Evolutionary conservation across 2,888 invertebrate genomes (phyloP).

Genomic region (Chirona hameri): DNA sequence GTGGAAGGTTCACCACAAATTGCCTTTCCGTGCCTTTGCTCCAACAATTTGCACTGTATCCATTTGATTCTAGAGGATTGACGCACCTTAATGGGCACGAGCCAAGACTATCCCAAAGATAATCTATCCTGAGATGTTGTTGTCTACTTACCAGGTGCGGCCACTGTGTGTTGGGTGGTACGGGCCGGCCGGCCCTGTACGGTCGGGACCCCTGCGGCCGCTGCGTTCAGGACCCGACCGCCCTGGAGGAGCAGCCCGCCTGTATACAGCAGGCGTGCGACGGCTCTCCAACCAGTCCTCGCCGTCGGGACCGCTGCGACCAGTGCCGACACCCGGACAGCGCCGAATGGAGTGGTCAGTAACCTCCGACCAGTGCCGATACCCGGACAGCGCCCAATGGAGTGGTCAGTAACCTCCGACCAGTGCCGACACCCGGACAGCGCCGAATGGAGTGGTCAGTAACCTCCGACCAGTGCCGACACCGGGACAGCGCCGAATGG

Average conservation of each 20-base stretch:
- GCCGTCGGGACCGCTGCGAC: background rate
- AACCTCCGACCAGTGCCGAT: background rate
- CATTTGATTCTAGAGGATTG: too few species aligned
- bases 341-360: background rate
- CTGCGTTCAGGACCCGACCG: background rate
- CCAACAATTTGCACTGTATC: too few species aligned
- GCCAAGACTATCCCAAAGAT: too few species aligned
- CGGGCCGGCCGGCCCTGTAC: background rate
- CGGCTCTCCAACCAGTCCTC: background rate
- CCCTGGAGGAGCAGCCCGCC: background rate
- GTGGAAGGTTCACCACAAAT: too few species aligned
- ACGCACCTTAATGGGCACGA: too few species aligned
- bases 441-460: background rate
- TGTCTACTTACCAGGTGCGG: background rate
- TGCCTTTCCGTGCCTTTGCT: too few species aligned
- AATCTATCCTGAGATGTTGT: too few species aligned
- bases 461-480: background rate
- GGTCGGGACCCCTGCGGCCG: background rate
- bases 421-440: background rate
- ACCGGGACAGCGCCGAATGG: background rate
- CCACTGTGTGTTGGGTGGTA: constrained; percentile 1
- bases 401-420: background rate
- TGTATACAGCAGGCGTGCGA: background rate
- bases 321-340: background rate
- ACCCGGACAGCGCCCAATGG: background rate